phyloP scores from a whole-genome alignment of 1,140 invertebrate genomes.

The Drusus annulatus region DNA sequence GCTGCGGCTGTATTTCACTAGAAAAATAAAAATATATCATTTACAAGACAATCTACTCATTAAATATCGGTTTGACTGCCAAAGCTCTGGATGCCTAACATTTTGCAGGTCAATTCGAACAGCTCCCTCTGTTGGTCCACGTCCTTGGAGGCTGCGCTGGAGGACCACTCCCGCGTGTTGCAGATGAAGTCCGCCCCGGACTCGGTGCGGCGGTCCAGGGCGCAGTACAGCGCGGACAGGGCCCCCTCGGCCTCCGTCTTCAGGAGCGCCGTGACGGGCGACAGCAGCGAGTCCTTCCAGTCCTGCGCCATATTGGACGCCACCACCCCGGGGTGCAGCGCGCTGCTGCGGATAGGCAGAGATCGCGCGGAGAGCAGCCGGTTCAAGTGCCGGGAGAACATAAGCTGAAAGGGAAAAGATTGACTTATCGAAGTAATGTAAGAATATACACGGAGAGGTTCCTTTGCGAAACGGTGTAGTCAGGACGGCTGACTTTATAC shows the following conservation, averaged over 20 bases:
- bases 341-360: constrained; percentile 76
- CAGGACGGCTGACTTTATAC: too few species aligned
- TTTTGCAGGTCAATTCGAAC: constrained; percentile 66
- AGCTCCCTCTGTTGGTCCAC: constrained; percentile 64
- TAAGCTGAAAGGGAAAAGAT: constrained; percentile 62
- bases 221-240: constrained; percentile 79
- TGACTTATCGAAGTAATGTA: neutral
- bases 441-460: too few species aligned
- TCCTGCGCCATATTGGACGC: constrained; percentile 79
- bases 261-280: neutral
- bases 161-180: constrained; percentile 75
- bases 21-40: too few species aligned
- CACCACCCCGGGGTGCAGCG: constrained; percentile 93
- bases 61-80: neutral
- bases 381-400: constrained; percentile 82
- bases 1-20: too few species aligned
- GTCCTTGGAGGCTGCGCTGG: constrained; percentile 68
- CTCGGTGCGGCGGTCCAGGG: constrained; percentile 80
- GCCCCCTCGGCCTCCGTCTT: constrained; percentile 69
- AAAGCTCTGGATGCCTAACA: constrained; percentile 57
- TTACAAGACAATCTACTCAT: too few species aligned
- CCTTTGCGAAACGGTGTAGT: too few species aligned
- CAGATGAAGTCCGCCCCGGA: constrained; percentile 82
- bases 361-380: constrained; percentile 72
- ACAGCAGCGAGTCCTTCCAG: neutral